Conservation (phyloP, 2,888 invertebrate genomes). For the Dasypogon diadema region DNA sequence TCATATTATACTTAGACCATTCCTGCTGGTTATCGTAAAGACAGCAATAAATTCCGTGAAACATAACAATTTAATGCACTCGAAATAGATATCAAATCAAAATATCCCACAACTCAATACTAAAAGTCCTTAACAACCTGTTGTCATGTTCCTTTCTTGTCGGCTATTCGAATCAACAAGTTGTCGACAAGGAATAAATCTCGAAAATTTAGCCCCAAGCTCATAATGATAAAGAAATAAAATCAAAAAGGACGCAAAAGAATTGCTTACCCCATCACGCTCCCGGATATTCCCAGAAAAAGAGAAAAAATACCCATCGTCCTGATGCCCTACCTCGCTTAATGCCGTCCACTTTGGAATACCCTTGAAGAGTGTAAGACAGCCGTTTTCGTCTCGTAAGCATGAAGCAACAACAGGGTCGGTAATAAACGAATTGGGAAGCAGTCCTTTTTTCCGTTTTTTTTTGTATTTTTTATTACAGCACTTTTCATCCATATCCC, state of each 20-base stretch:
- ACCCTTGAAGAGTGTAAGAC: slow-evolving; percentile 52
- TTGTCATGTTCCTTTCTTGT: slow-evolving; percentile 28
- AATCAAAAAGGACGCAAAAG: slow-evolving; percentile 41
- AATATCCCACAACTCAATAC: neutral
- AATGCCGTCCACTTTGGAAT: slow-evolving; percentile 33
- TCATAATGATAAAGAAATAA: slow-evolving; percentile 47
- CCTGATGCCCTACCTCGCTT: slow-evolving; percentile 18
- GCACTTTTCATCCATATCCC: slow-evolving; percentile 17
- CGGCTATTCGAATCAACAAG: slow-evolving; percentile 44
- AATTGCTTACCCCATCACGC: slow-evolving; percentile 32
- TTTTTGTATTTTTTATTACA: slow-evolving; percentile 37
- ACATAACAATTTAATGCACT: too few species aligned
- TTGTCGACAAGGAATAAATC: slow-evolving; percentile 51
- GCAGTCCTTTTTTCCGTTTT: slow-evolving; percentile 53
- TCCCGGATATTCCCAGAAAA: neutral
- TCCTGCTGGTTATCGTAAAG: too few species aligned
- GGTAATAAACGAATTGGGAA: slow-evolving; percentile 56
- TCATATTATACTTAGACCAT: too few species aligned
- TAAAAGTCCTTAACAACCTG: slow-evolving; percentile 24
- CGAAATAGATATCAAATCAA: too few species aligned
- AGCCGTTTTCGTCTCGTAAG: slow-evolving; percentile 56
- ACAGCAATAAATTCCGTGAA: too few species aligned
- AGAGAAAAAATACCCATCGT: too few species aligned
- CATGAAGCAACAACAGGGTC: slow-evolving; percentile 52
- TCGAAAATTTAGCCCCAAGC: slow-evolving; percentile 51